Percentiles rank a stretch among this genome's conserved stretches.
phyloP scores from a whole-genome alignment of 2,888 invertebrate genomes.

The Hirtodrosophila confusa region DNA sequence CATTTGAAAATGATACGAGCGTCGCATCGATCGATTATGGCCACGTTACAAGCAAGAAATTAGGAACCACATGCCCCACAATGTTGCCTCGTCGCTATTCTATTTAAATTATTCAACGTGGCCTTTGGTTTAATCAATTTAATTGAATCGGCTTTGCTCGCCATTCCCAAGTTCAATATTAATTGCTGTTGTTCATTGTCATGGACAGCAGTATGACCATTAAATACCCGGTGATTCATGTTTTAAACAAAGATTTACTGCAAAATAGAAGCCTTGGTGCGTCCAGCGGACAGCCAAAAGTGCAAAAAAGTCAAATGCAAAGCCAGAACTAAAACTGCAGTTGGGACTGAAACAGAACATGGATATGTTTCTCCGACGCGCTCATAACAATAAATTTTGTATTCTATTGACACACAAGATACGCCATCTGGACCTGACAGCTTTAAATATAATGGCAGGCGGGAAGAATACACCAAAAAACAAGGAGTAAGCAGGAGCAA shows the following conservation, averaged over 20 bases:
- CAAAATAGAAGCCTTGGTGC: not conserved
- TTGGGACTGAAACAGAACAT: conserved; percentile 1
- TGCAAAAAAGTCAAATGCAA: not conserved
- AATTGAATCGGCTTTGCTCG: conserved; percentile 40
- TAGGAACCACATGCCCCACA: not conserved
- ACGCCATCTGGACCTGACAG: conserved; percentile 19
- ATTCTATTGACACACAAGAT: not conserved
- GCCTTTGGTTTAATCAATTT: conserved; percentile 28
- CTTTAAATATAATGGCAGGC: conserved; percentile 27
- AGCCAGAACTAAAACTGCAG: not conserved
- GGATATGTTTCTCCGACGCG: conserved; percentile 25
- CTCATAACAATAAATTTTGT: conserved; percentile 46
- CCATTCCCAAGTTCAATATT: conserved; percentile 38
- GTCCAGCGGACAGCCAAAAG: not conserved
- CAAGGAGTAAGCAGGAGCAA: conserved; percentile 5
- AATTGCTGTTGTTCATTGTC: conserved; percentile 13
- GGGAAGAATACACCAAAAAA: conserved; percentile 1
- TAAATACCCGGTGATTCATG: conserved; percentile 32
- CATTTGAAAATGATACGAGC: conserved; percentile 23
- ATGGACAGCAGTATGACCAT: conserved; percentile 2
- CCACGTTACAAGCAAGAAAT: not conserved
- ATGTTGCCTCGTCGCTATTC: not conserved
- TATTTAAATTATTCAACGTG: conserved; percentile 7
- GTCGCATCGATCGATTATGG: conserved; percentile 17
- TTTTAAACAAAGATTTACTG: conserved; percentile 36